Percentiles rank a stretch among this genome's conserved stretches.
Conservation (phyloP, 2,888 invertebrate genomes). For the Dioctria linearis region DNA sequence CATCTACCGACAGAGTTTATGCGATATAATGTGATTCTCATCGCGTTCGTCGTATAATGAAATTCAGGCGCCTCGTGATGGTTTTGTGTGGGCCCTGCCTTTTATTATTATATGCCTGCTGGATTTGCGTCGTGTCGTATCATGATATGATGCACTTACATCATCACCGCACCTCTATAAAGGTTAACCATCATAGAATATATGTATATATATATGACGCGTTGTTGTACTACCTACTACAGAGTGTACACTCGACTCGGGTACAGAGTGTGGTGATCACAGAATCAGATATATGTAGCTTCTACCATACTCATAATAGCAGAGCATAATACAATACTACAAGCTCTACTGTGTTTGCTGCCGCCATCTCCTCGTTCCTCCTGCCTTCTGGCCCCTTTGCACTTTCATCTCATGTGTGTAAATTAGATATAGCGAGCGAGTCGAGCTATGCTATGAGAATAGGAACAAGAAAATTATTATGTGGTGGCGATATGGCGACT, state of each 20-base stretch:
- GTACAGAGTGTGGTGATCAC: too few relatives aligned
- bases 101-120: too few relatives aligned
- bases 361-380: neutral
- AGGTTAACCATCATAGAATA: slow-evolving; percentile 2
- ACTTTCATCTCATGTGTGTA: slow-evolving; percentile 37
- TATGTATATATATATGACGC: too few relatives aligned
- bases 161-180: slow-evolving; percentile 26
- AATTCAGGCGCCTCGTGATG: slow-evolving; percentile 8
- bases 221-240: too few relatives aligned
- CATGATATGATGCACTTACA: slow-evolving; percentile 36
- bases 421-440: too few relatives aligned
- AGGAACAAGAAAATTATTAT: slow-evolving; percentile 46
- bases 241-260: too few relatives aligned
- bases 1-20: too few relatives aligned
- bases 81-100: slow-evolving; percentile 29
- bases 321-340: neutral
- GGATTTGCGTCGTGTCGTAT: slow-evolving; percentile 3
- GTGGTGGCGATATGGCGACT: slow-evolving; percentile 17
- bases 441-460: neutral
- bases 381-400: neutral
- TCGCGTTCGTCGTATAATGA: slow-evolving; percentile 6
- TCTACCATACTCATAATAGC: neutral
- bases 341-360: slow-evolving; percentile 1
- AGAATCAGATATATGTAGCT: too few relatives aligned
- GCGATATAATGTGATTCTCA: too few relatives aligned